Evolutionary conservation across 2,888 invertebrate genomes (phyloP).

Genomic region (Drosophila imparisetae): DNA sequence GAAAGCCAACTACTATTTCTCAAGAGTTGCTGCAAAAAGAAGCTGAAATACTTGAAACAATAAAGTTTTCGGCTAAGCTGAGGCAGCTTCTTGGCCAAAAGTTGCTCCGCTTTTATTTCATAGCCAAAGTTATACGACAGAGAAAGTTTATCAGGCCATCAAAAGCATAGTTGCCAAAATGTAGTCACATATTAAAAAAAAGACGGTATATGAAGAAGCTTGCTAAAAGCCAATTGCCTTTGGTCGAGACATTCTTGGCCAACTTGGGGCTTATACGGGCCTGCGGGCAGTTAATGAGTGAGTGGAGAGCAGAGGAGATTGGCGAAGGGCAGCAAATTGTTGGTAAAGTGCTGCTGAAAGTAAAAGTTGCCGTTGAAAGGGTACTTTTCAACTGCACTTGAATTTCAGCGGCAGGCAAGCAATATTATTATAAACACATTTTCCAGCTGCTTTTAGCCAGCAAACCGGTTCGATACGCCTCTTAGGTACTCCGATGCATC

Average conservation of each 20-base stretch:
- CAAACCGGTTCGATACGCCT: conserved; percentile 64
- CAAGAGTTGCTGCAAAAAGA: conserved; percentile 37
- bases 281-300: conserved; percentile 37
- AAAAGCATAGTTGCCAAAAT: conserved; percentile 69
- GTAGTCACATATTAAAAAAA: conserved; percentile 9
- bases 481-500: conserved; percentile 9
- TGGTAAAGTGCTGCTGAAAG: conserved; percentile 34
- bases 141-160: conserved; percentile 64
- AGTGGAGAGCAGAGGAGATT: not conserved
- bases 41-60: conserved; percentile 57
- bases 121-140: conserved; percentile 64
- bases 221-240: conserved; percentile 25
- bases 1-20: conserved; percentile 30
- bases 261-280: conserved; percentile 13
- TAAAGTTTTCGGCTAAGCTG: conserved; percentile 60
- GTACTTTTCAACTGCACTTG: conserved; percentile 56
- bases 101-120: conserved; percentile 46
- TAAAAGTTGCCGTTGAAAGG: conserved; percentile 36
- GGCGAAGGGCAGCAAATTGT: not conserved
- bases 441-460: conserved; percentile 57
- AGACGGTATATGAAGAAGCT: conserved; percentile 20
- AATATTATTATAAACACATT: conserved; percentile 68
- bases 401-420: conserved; percentile 45
- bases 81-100: conserved; percentile 38
- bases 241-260: conserved; percentile 35